Evolutionary conservation across 1,140 invertebrate genomes (phyloP), one percentile per base, ranked within the genome.

Genomic region (Drusus annulatus): DNA sequence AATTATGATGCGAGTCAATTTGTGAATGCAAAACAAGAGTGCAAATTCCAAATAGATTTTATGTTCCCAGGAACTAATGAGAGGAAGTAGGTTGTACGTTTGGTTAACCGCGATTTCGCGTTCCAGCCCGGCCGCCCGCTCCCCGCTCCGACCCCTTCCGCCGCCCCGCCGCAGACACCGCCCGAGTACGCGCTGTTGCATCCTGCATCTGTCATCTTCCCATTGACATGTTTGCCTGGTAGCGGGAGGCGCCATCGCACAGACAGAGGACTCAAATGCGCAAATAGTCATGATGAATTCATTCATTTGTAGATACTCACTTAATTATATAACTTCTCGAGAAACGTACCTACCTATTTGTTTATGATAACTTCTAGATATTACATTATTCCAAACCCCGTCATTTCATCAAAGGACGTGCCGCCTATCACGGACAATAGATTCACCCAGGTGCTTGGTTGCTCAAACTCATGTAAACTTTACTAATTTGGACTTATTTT

Each of bases 201-300:
- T 45, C n/a, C 10, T 76, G 80, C 80, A 81, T 81, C 80, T 81
- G 80, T 81, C 76, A 81, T 79, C 78, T 81, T 81, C 80, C 58
- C 80, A 81, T 76, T 54, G 71, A 80, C 50, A 54, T 76, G 79
- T 75, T 62, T 62, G 21, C 65, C 69, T 74, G 76, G 78, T 68
- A 74, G 56, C 68, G 31, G 36, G 36, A 56, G 58, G n/a, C 76
- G 19, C 62, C 76, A 45, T 45, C 74, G 50, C 23, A 16, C 58
- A n/a, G 21, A 52, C 28, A 10, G 25, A 17, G n/a, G 63, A 45
- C 25, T 65, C 31, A 36, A 36, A 36, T 36, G 4, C n/a, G 8
- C 31, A 36, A 10, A 45, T 13, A 45, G 13, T 45, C 36, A 45
- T 45, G 36, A 45, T 45, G 10, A 45, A 45, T 45, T 5, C 36